Evolutionary conservation across 2,888 invertebrate species (phyloP), one percentile per base, ranked within the genome.

Genomic region (Ornithoptera priamus): DNA sequence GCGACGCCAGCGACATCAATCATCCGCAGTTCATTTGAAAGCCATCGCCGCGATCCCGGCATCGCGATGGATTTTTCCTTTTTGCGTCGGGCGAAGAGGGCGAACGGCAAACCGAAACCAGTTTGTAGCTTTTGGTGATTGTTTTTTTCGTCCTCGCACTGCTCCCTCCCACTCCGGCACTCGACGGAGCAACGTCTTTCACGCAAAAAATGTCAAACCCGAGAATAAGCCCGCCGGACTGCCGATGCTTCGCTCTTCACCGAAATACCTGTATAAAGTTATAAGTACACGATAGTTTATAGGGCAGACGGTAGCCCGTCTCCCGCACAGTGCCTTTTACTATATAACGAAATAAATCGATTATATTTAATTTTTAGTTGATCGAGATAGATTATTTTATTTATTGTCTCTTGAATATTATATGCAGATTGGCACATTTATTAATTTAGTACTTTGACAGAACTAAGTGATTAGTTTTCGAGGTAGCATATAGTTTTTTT

Each of bases 331-430:
- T 92, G 92, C 91, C 92, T 92, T 91, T 87, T 90, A 89, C 89
- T 85, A 85, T 88, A 84, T 84, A 86, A 86, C 83, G 81, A 86
- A 80, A 87, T 84, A 90, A 89, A 90, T 90, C 86, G 86, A 89
- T 87, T 88, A 85, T 90, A 90, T 92, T 91, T 91, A 90, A 90
- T 90, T 87, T 89, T 90, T 91, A 92, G 90, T 92, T 91, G 80
- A 89, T 88, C 88, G 85, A 90, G 79, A 91, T 90, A 89, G 90
- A 90, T 89, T 90, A 90, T 90, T 89, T 92, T 91, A 92, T 92
- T 92, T 92, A 92, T 92, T 92, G 87, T 89, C 86, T 86, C 84
- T 83, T 90, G 90, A 90, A 90, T 92, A 84, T 81, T 75, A 83
- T 88, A 89, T 90, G 91, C 88, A 88, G 90, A 88, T 90, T 87